Conservation (phyloP, 2,797 vertebrate species). For the Micromesistius poutassou region DNA sequence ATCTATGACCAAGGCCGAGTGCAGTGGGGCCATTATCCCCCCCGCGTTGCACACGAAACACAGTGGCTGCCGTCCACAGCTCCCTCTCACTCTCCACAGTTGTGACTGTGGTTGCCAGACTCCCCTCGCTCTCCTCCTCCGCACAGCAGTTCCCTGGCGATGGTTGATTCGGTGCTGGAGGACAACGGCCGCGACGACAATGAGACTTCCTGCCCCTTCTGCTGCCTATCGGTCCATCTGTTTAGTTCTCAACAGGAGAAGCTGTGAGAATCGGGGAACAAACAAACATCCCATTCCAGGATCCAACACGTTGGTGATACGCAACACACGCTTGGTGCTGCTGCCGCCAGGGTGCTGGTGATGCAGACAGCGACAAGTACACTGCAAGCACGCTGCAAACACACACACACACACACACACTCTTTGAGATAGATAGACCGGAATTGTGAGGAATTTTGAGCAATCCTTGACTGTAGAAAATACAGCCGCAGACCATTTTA, state of each 20-base stretch:
- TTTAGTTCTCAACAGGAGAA: neutral
- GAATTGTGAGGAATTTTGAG: slow-evolving; percentile 61
- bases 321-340: neutral
- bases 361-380: neutral
- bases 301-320: neutral
- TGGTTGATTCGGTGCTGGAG: slow-evolving; percentile 33
- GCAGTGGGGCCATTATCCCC: slow-evolving; percentile 30
- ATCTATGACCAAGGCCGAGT: slow-evolving; percentile 61
- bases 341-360: neutral
- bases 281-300: neutral
- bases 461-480: slow-evolving; percentile 55
- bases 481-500: slow-evolving; percentile 54
- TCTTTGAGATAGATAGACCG: slow-evolving; percentile 34
- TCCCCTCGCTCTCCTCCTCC: neutral
- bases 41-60: slow-evolving; percentile 26
- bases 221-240: neutral
- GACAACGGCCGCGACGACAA: slow-evolving; percentile 20
- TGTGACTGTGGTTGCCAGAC: neutral
- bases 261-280: neutral
- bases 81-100: slow-evolving; percentile 9
- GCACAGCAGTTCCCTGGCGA: slow-evolving; percentile 39
- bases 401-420: slow-evolving; percentile 8
- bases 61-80: slow-evolving; percentile 23
- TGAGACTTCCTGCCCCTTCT: neutral
- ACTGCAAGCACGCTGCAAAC: neutral